Evolutionary conservation across 1,140 invertebrate genomes (phyloP).

Genomic region (Nebria ingens): DNA sequence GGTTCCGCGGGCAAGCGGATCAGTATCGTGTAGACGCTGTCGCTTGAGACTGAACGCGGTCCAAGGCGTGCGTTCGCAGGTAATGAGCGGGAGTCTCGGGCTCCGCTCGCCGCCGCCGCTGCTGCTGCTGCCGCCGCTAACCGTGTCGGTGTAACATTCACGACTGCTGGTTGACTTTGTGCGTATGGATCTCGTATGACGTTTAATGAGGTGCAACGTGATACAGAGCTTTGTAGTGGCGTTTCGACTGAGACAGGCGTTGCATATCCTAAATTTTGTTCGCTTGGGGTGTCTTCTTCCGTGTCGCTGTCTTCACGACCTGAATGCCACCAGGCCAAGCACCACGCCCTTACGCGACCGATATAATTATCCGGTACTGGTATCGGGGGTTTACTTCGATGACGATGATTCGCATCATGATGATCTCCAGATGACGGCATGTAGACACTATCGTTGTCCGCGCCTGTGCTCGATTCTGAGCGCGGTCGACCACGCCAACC

Average conservation of each 20-base stretch:
- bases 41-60: conserved; percentile 53
- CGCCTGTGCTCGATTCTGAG: conserved; percentile 60
- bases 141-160: conserved; percentile 30
- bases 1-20: conserved; percentile 65
- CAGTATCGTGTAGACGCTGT: conserved; percentile 84
- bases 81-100: conserved; percentile 33
- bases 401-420: conserved; percentile 21
- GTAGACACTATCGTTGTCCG: conserved; percentile 60
- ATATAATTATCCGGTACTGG: conserved; percentile 24
- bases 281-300: conserved; percentile 51
- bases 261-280: conserved; percentile 60
- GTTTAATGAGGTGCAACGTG: conserved; percentile 70
- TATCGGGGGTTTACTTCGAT: conserved; percentile 30
- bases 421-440: conserved; percentile 43
- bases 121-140: conserved; percentile 14
- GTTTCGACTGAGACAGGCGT: conserved; percentile 81
- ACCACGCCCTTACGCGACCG: conserved; percentile 49
- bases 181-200: conserved; percentile 52
- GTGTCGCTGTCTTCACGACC: conserved; percentile 69
- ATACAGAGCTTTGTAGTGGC: conserved; percentile 70
- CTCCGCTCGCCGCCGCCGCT: neutral
- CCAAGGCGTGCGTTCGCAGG: conserved; percentile 37
- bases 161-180: conserved; percentile 25
- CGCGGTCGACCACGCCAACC: conserved; percentile 60
- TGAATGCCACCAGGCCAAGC: conserved; percentile 77